Base-by-base conservation (phyloP, 2,888 invertebrate genomes). In the Parascotia fuliginaria region DNA sequence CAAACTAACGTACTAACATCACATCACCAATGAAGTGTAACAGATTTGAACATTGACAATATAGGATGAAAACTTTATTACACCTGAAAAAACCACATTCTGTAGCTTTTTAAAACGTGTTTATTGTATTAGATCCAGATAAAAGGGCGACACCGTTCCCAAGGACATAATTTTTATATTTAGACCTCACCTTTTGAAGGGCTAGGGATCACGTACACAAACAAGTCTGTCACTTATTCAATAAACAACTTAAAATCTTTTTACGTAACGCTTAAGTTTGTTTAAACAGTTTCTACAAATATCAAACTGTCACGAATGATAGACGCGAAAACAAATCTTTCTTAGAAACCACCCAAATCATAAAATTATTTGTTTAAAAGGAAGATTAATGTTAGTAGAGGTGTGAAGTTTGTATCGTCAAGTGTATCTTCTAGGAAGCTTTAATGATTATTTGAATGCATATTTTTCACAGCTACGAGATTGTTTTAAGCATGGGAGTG, bases 81-180 rank as follows among this genome's bases (percentile, higher is more conserved):
- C 64, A 9, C 41, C 41, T 50, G 55, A 77, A 81, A 85, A 82
- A 78, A 73, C 60, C 51, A 57, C 68, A 72, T 74, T 77, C 68
- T 68, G 73, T 70, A 76, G 63, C 71, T 66, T 78, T 79, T 75
- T 32, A 63, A 65, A 75, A 75, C 71, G 68, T 75, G 70, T 81
- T 84, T 79, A 82, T 81, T 83, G 75, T 76, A 61, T 71, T 71
- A 72, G 67, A 70, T 51, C 54, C 54, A 28, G 53, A 50, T 68
- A 60, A 76, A 74, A 80, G 79, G 79, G 79, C 80, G 77, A 80
- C 60, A 55, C 37, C 48, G 79, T 87, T 89, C 86, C 85, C 88
- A 88, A 81, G 85, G 79, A 74, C 81, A 83, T 85, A 81, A 85
- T 74, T 84, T 66, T 79, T 79, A 73, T 83, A 81, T 81, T 78